Evolutionary conservation across 1,140 invertebrate species (phyloP), one percentile per base, ranked within the genome.

Genomic region (Patella vulgata): DNA sequence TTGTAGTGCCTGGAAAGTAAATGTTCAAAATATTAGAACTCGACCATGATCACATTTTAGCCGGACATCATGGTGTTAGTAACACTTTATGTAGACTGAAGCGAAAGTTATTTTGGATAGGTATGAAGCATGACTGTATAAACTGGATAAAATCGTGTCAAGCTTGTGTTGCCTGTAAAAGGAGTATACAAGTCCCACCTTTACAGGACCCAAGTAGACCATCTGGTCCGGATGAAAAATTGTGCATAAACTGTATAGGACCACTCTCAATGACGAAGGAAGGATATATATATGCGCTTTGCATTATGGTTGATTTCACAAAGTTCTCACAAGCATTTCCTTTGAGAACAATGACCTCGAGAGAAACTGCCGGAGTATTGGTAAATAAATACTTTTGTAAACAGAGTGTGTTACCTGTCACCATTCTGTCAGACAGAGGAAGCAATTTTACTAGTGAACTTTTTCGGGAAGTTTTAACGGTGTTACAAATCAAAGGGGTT

Each of bases 381-480:
- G 43, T n/a, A n/a, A n/a, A n/a, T n/a, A n/a, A n/a, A n/a, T 23
- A 28, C 28, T 23, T n/a, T 17, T 17, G 39, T 23, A 36, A 21
- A 9, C 50, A 59, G 48, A 46, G 57, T 31, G 66, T n/a, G n/a
- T n/a, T 70, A 31, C 59, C 59, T 23, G 21, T 23, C 4, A n/a
- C 48, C 12, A 31, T 67, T 2, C 59, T 63, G 3, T 53, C 53
- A 19, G 59, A 70, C 23, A 55, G 56, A 42, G 50, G 60, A 6
- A 9, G 14, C 1, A 51, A 56, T 28, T 70, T 66, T 40, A 59
- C 60, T 23, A 40, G 36, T 21, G n/a, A 46, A 68, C 17, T 31
- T 69, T 12, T 59, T 68, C 25, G 67, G 30, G 58, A 68, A 25
- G 39, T 65, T 12, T 71, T 48, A 25, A 51, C 59, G 14, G 23